Evolutionary conservation across 2,113 vertebrate genomes (phyloP).

Genomic region (Apteryx mantelli): DNA sequence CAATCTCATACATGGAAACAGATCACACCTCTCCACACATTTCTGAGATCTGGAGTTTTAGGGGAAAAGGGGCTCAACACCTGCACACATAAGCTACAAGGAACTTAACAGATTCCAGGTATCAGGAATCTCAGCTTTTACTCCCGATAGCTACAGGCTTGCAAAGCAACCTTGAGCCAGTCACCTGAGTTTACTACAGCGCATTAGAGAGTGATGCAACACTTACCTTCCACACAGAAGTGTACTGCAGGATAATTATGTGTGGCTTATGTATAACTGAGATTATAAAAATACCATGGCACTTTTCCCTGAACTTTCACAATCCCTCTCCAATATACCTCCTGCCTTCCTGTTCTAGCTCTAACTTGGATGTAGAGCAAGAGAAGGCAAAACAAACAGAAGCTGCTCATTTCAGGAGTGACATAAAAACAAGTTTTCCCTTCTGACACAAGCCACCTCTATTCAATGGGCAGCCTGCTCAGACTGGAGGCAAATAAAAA

Average conservation of each 20-base stretch:
- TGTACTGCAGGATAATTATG: not conserved
- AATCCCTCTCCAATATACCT: not conserved
- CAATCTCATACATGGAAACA: not conserved
- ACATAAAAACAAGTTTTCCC: not conserved
- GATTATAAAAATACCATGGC: not conserved
- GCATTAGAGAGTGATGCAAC: not conserved
- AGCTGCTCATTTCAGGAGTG: not conserved
- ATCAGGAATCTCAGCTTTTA: not conserved
- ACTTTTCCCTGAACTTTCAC: not conserved
- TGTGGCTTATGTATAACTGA: not conserved
- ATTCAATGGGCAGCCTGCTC: not conserved
- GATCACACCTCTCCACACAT: not conserved
- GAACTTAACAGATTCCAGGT: not conserved
- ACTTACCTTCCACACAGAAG: not conserved
- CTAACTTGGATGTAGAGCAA: not conserved
- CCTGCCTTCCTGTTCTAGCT: not conserved
- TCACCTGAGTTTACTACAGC: not conserved
- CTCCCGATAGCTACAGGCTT: not conserved
- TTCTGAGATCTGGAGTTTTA: not conserved
- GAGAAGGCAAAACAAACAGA: not conserved
- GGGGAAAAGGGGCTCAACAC: not conserved
- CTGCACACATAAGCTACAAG: not conserved
- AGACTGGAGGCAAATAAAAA: not conserved
- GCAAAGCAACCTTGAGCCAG: not conserved
- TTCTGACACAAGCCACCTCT: constrained; percentile 1